Conservation (phyloP, 2,888 invertebrate genomes). For the Microdon myrmicae region DNA sequence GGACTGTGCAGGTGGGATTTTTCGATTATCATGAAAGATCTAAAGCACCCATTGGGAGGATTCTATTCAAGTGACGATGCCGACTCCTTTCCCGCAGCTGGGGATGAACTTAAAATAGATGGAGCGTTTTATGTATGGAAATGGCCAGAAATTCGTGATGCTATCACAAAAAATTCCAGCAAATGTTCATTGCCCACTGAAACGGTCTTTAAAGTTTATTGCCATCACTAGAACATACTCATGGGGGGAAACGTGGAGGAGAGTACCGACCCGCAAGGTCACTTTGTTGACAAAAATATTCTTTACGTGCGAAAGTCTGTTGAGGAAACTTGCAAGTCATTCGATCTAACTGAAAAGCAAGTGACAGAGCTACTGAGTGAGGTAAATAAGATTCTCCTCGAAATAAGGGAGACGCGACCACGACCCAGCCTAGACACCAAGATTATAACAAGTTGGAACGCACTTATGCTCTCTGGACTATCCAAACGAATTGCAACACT, state of each 20-base stretch:
- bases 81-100: conserved; percentile 81
- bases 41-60: conserved; percentile 86
- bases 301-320: conserved; percentile 78
- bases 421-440: conserved; percentile 92
- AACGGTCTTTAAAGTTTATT: conserved; percentile 74
- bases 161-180: conserved; percentile 68
- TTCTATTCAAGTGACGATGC: conserved; percentile 97
- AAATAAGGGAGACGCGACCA: conserved; percentile 80
- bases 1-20: conserved; percentile 81
- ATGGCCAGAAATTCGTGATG: conserved; percentile 75
- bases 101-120: conserved; percentile 80
- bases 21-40: conserved; percentile 82
- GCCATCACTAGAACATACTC: conserved; percentile 80
- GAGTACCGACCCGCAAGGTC: conserved; percentile 86
- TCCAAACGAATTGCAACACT: conserved; percentile 72
- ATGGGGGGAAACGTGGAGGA: conserved; percentile 83
- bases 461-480: conserved; percentile 86
- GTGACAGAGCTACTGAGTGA: conserved; percentile 73
- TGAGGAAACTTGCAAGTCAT: conserved; percentile 78
- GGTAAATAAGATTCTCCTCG: conserved; percentile 75
- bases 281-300: conserved; percentile 87
- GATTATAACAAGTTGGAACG: conserved; percentile 95
- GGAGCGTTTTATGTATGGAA: conserved; percentile 97
- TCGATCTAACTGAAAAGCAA: conserved; percentile 70
- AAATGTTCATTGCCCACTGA: conserved; percentile 65